Evolutionary conservation across 2,888 invertebrate genomes (phyloP).

Genomic region (Drepanosiphum platanoidis): DNA sequence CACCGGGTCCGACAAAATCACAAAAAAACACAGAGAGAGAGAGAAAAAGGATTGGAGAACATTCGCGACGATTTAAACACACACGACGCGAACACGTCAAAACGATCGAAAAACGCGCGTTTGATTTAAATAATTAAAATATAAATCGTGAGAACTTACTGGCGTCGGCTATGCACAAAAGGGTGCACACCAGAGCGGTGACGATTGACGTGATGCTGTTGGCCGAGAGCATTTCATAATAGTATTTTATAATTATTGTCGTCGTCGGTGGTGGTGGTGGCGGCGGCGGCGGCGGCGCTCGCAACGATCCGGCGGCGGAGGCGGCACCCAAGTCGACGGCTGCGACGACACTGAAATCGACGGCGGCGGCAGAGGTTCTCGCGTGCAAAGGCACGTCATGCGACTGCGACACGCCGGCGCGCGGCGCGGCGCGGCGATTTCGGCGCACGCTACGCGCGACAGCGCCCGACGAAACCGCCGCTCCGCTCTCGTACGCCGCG

Average conservation of each 20-base stretch:
- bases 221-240: conserved; percentile 59
- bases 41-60: too few species aligned
- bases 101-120: too few species aligned
- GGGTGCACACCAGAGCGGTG: conserved; percentile 48
- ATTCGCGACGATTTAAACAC: too few species aligned
- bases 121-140: too few species aligned
- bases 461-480: neutral
- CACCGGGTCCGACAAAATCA: too few species aligned
- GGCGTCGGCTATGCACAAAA: conserved; percentile 54
- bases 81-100: too few species aligned
- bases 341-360: neutral
- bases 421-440: neutral
- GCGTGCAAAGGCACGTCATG: conserved; percentile 35
- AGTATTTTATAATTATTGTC: neutral
- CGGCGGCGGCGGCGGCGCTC: neutral
- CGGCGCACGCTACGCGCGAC: neutral
- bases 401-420: neutral
- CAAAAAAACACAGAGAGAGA: too few species aligned
- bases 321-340: neutral
- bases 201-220: conserved; percentile 52
- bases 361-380: neutral
- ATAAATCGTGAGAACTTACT: too few species aligned
- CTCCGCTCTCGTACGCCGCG: neutral
- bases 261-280: neutral
- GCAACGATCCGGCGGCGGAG: neutral